Base-by-base conservation (phyloP, 2,888 invertebrate genomes). In the Hecatera dysodea region DNA sequence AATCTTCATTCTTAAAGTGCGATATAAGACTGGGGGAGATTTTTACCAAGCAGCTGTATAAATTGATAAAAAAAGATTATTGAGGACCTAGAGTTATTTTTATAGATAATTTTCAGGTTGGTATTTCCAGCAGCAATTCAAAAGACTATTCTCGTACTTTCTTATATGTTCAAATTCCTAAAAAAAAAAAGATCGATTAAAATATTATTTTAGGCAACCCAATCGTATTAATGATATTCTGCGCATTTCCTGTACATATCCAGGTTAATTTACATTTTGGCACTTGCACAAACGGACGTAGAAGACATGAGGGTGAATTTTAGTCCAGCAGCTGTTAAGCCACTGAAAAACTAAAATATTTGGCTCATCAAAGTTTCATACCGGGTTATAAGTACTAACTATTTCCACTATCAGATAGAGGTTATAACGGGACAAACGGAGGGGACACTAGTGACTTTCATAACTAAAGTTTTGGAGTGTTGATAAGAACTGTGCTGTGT, bases 391-490 rank as follows among this genome's bases (percentile, higher is more conserved):
- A n/a, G n/a, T n/a, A 68, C 55, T 42, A 76, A 81, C 79, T 74
- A 67, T 8, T 56, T 53, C 29, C 61, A 66, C 68, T 80, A 81
- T 83, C 83, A 61, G 76, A 68, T 62, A 65, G 11, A 55, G 53
- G 55, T 39, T 48, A 48, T 15, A 67, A 73, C 55, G 65, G 72
- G 76, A 72, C 75, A 83, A 85, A 86, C 65, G 82, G 79, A 85
- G 79, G 86, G 86, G 87, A 88, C 86, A 87, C 82, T 73, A 72
- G 77, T 67, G 81, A 84, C 87, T 88, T 87, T 93, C 92, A 92
- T 92, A 93, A 92, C 90, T 89, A 87, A 93, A 93, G 91, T 94
- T 94, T n/a, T 93, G 88, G 88, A 95, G 94, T 95, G 93, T 89
- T 90, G 95, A 95, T 95, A 95, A 95, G 88, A 86, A 72, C 84